Evolutionary conservation across 1,140 invertebrate genomes (phyloP).

Genomic region (Hylaeus anthracinus): DNA sequence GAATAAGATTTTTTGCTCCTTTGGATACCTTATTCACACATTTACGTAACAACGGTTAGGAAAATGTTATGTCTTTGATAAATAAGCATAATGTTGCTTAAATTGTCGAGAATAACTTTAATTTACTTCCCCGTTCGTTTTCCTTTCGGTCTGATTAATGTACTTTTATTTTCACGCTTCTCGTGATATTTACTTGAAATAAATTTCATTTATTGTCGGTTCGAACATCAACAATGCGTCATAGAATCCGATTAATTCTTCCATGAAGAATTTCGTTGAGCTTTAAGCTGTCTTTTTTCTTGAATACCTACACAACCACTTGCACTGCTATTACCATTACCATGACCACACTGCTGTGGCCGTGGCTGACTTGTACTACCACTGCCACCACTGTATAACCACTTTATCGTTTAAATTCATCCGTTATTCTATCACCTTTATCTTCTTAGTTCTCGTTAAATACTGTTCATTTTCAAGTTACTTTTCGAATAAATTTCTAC

Average conservation of each 20-base stretch:
- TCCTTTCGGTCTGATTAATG: background rate
- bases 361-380: background rate
- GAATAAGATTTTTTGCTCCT: background rate
- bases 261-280: constrained; percentile 16
- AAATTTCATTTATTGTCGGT: constrained; percentile 4
- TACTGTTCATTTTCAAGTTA: constrained; percentile 6
- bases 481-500: constrained; percentile 24
- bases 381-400: constrained; percentile 11
- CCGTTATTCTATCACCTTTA: constrained; percentile 11
- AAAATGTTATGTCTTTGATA: constrained; percentile 17
- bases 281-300: constrained; percentile 14
- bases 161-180: background rate
- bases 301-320: constrained; percentile 28
- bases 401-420: constrained; percentile 11
- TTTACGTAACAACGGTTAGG: background rate
- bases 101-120: constrained; percentile 6
- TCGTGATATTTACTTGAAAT: constrained; percentile 19
- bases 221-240: background rate
- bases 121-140: constrained; percentile 25
- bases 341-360: too few relatives aligned
- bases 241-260: constrained; percentile 26
- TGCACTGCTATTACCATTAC: background rate
- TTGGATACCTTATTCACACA: constrained; percentile 9
- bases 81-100: constrained; percentile 5
- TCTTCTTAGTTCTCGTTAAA: background rate